A percentile compares a stretch with the other conserved stretches of the same genome.
Conservation (phyloP, 2,888 invertebrate genomes). For the Acronicta leporina region DNA sequence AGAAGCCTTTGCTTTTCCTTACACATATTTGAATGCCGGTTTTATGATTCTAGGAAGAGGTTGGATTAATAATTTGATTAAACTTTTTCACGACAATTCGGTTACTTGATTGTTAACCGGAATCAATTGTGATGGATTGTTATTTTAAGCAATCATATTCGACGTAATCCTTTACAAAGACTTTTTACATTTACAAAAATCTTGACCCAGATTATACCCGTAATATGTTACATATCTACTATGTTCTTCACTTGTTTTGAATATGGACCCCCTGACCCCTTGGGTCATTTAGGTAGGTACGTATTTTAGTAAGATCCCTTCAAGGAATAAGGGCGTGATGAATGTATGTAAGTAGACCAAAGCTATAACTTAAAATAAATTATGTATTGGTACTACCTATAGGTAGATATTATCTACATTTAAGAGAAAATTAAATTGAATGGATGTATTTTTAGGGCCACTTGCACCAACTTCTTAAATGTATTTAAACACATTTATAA, state of each 20-base stretch:
- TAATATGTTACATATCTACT: slow-evolving; percentile 1
- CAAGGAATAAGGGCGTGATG: too few relatives aligned
- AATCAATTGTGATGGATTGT: slow-evolving; percentile 11
- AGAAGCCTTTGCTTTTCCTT: slow-evolving; percentile 14
- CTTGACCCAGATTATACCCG: slow-evolving; percentile 20
- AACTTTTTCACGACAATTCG: slow-evolving; percentile 30
- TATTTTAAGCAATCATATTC: slow-evolving; percentile 24
- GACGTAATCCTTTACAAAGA: slow-evolving; percentile 9
- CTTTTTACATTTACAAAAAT: slow-evolving; percentile 14
- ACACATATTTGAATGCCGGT: slow-evolving; percentile 14
- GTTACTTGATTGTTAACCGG: slow-evolving; percentile 37
- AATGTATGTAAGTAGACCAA: too few relatives aligned
- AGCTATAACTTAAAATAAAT: too few relatives aligned
- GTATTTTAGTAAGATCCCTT: too few relatives aligned
- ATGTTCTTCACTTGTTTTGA: not conserved
- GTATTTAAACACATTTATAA: too few relatives aligned
- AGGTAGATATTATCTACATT: too few relatives aligned
- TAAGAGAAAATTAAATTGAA: too few relatives aligned
- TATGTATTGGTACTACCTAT: too few relatives aligned
- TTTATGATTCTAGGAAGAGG: slow-evolving; percentile 39
- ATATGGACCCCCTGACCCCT: not conserved
- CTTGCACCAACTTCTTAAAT: too few relatives aligned
- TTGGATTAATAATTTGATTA: slow-evolving; percentile 43
- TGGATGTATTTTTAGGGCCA: too few relatives aligned
- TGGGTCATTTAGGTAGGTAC: too few relatives aligned